phyloP scores from a whole-genome alignment of 37 sponge, comb jelly and placozoan genomes.

The Chondrilla cf. caribensis region DNA sequence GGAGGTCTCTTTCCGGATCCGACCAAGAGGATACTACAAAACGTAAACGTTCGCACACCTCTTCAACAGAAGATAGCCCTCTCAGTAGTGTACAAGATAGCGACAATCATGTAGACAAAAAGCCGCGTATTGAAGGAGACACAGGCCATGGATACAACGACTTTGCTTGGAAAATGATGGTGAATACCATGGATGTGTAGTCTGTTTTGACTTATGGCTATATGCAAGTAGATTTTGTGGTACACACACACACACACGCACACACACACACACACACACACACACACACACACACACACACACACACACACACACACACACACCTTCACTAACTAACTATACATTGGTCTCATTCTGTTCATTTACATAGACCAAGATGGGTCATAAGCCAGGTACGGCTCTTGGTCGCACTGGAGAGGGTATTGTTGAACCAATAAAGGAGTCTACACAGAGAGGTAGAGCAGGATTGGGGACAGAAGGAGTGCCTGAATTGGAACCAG shows the following conservation, averaged over 20 bases:
- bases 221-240: too few species aligned
- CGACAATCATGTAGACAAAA: too few species aligned
- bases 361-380: slow-evolving; percentile 65
- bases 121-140: too few species aligned
- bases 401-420: slow-evolving; percentile 65
- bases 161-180: too few species aligned
- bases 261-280: slow-evolving; percentile 20
- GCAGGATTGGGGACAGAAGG: slow-evolving; percentile 59
- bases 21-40: too few species aligned
- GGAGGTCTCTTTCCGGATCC: too few species aligned
- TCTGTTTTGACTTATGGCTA: too few species aligned
- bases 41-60: too few species aligned
- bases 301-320: slow-evolving; percentile 17
- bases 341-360: not conserved
- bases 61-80: too few species aligned
- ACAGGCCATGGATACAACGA: too few species aligned
- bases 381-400: slow-evolving; percentile 61
- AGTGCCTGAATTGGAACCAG: slow-evolving; percentile 43
- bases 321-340: not conserved
- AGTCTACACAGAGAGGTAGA: slow-evolving; percentile 58
- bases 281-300: slow-evolving; percentile 22
- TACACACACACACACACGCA: slow-evolving; percentile 17
- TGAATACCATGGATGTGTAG: too few species aligned
- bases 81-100: too few species aligned
- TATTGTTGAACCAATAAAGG: slow-evolving; percentile 54